Base-by-base conservation (phyloP, 2,113 vertebrate genomes). In the Gadus chalcogrammus region DNA sequence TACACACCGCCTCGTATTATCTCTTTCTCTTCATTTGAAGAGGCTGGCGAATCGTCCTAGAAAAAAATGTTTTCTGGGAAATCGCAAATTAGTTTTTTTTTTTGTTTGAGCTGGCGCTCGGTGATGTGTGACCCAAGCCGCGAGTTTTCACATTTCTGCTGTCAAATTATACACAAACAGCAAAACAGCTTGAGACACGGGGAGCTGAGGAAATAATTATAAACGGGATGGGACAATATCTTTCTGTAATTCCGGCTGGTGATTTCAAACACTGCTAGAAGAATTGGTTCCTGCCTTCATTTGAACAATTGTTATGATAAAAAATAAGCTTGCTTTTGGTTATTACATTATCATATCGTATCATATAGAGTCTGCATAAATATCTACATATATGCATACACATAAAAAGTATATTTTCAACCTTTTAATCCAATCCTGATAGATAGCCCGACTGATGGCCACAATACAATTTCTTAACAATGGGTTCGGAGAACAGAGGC, bases 111-210 rank as follows among this genome's bases (percentile, higher is more conserved):
- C 61, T 66, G 75, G 61, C 61, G 28, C 35, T 64, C 27, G 63
- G 56, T n/a, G 8, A 79, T 35, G 67, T 78, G 71, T 64, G 69
- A 78, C 60, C 70, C 61, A 78, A 78, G 70, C 73, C 78, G 71
- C 70, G 62, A 65, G 28, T 61, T 76, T 76, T 72, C 61, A 74
- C 64, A 63, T 75, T 60, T 71, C 31, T 31, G 22, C 52, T 27
- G 70, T 68, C 68, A 71, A 68, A 75, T 75, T 70, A 75, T 61
- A 67, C 42, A 59, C 65, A 70, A 48, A 48, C 42, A 48, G 42
- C 42, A 48, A 48, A 48, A 52, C 66, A 78, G 73, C 65, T 71
- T 79, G 68, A 73, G 31, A 2, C 42, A 74, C 65, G 4, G 0
- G 0, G 20, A 56, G 15, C n/a, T 42, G 38, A 67, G 24, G 24